Evolutionary conservation across 2,113 vertebrate genomes (phyloP), one percentile per base, ranked within the genome.

Genomic region (Callipepla californica): DNA sequence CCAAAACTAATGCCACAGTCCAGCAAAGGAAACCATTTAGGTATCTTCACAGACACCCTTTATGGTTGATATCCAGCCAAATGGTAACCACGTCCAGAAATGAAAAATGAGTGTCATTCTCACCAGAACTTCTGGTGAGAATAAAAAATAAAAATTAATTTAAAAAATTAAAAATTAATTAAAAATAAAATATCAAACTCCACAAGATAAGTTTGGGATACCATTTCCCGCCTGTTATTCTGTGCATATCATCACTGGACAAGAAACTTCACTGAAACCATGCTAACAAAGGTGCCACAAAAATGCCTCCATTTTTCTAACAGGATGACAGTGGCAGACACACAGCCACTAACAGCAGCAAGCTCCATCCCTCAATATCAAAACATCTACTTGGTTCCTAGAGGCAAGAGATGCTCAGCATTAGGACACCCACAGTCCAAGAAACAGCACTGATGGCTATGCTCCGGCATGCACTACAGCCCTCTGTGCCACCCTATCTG

Each of bases 381-480:
- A 74, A 14, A 75, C 15, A 53, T 12, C 14, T 18, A 19, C 38
- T 53, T 61, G 53, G 28, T 36, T 85, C 19, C 32, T 30, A 83
- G 32, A 42, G 22, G 32, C 21, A 63, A 77, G 61, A 69, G 55
- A 16, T 25, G 8, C 44, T 57, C 38, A 23, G 22, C 76, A 26
- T 19, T 47, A 32, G 17, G 34, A 76, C 21, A 48, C 44, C 13
- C 22, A 55, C 20, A 80, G 55, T 3, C 45, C 32, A 9, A 19
- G 22, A 90, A 74, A 44, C 26, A 70, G 13, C 32, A 28, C 8
- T 14, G 2, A 9, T 4, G 4, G 10, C 17, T 26, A 17, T 14
- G 19, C 23, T 50, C 5, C 45, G 12, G 8, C 22, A 55, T 11
- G 34, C 0, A 0, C 13, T 25, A 48, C 3, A 8, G 25, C 8